Percentiles rank a stretch among this genome's conserved stretches.
Conservation (phyloP, 2,888 invertebrate species). For the Buathra laborator region DNA sequence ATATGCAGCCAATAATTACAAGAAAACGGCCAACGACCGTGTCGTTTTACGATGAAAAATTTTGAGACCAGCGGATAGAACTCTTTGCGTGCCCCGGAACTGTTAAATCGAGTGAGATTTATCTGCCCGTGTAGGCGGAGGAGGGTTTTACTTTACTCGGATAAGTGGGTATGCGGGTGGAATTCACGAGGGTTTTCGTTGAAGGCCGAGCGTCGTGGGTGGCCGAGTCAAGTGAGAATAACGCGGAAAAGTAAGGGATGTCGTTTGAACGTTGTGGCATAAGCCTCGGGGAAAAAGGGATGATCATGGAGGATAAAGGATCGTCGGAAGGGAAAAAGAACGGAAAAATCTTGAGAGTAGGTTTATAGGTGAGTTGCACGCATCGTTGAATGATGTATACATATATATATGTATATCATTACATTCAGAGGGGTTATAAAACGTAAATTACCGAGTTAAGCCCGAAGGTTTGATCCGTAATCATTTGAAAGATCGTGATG, state of each 20-base stretch:
- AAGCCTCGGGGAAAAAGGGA: slow-evolving; percentile 35
- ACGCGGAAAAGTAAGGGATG: slow-evolving; percentile 10
- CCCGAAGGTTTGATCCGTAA: slow-evolving; percentile 71
- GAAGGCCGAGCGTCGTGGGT: slow-evolving; percentile 15
- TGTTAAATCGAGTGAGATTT: slow-evolving; percentile 57
- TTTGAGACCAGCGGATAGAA: background rate
- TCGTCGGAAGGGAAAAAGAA: background rate
- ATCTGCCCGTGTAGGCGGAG: slow-evolving; percentile 28
- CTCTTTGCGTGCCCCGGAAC: slow-evolving; percentile 12
- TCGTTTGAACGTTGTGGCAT: slow-evolving; percentile 29
- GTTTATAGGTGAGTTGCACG: slow-evolving; percentile 9
- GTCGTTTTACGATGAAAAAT: background rate
- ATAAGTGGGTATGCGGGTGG: slow-evolving; percentile 59
- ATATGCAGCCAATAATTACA: background rate
- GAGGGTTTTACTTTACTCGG: slow-evolving; percentile 46
- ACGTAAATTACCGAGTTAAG: slow-evolving; percentile 69
- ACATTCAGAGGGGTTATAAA: background rate
- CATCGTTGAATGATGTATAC: slow-evolving; percentile 2
- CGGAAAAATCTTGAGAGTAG: background rate
- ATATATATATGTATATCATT: background rate
- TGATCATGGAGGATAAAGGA: slow-evolving; percentile 38
- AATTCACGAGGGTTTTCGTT: slow-evolving; percentile 49
- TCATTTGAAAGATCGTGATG: slow-evolving; percentile 79
- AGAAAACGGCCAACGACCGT: background rate
- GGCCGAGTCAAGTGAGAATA: slow-evolving; percentile 35